These are phyloP conservation scores for Coregonus clupeaformis DNA, from an alignment of 2,113 vertebrate genomes.

Conservation along the genomic window DNA sequence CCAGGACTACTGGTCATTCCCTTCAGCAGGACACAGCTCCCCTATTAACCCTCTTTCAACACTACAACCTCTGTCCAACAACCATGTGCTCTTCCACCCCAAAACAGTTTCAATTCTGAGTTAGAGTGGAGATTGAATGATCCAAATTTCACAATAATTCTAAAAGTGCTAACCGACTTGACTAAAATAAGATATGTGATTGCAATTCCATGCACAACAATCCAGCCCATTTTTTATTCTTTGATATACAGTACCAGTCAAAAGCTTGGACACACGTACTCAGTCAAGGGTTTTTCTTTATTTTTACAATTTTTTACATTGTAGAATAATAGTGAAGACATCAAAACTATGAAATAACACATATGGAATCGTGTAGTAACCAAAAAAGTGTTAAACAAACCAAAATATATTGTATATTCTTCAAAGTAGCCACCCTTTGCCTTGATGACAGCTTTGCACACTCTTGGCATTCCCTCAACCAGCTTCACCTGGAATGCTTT, in stretches of 20 bases:
- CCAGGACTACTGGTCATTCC: slow-evolving; percentile 5
- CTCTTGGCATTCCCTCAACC: neutral
- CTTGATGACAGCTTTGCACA: too few relatives aligned
- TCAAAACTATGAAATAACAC: too few relatives aligned
- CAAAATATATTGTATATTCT: too few relatives aligned
- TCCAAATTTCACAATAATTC: slow-evolving; percentile 19
- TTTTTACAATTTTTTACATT: too few relatives aligned
- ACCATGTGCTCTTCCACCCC: slow-evolving; percentile 23
- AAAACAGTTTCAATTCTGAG: slow-evolving; percentile 31
- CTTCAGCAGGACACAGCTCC: neutral
- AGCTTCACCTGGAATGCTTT: slow-evolving; percentile 18
- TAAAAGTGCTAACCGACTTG: too few relatives aligned
- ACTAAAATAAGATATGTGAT: too few relatives aligned
- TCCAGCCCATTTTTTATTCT: slow-evolving; percentile 37
- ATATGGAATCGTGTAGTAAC: too few relatives aligned
- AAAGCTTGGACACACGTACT: too few relatives aligned
- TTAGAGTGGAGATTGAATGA: slow-evolving; percentile 52
- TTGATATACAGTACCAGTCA: too few relatives aligned
- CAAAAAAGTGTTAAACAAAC: too few relatives aligned
- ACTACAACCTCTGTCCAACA: slow-evolving; percentile 35
- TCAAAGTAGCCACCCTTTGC: too few relatives aligned
- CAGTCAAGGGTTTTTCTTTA: too few relatives aligned
- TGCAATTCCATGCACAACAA: slow-evolving; percentile 5
- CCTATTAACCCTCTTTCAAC: neutral
- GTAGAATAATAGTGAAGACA: neutral